These are phyloP conservation scores for Mesorhabditis sp. DNA, from an alignment of 2,888 invertebrate genomes.

Conservation along the genomic window DNA sequence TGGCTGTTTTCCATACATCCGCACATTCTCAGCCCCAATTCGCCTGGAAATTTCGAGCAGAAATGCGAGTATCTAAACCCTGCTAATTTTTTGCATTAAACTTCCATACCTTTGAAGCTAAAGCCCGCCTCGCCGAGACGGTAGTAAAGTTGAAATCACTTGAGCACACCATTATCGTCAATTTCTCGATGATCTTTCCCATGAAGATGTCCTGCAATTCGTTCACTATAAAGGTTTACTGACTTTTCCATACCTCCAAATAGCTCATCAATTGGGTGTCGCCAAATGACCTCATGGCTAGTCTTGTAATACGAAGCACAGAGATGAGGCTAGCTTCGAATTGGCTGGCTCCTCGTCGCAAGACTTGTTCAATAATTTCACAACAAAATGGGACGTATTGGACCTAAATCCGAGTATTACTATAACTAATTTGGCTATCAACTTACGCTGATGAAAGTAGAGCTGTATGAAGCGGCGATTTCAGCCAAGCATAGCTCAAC, in stretches of 20 bases:
- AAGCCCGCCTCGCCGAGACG: constrained; percentile 53
- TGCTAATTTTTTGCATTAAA: neutral
- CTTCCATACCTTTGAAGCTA: constrained; percentile 10
- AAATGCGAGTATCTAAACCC: constrained; percentile 16
- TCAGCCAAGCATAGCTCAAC: constrained; percentile 86
- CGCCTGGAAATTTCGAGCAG: constrained; percentile 63
- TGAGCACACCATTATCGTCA: constrained; percentile 76
- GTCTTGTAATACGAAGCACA: constrained; percentile 75
- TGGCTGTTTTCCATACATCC: constrained; percentile 39
- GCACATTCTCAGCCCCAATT: constrained; percentile 63
- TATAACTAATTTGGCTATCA: neutral
- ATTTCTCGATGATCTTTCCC: constrained; percentile 77
- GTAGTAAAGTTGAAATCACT: constrained; percentile 77
- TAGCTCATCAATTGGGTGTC: constrained; percentile 83
- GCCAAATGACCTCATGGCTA: constrained; percentile 76
- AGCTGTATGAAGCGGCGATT: constrained; percentile 81
- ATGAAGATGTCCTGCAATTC: constrained; percentile 76
- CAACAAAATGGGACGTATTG: constrained; percentile 87
- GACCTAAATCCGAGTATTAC: constrained; percentile 10
- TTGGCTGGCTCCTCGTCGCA: constrained; percentile 75
- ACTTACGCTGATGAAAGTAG: constrained; percentile 72
- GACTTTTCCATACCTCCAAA: constrained; percentile 68
- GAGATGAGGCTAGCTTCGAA: constrained; percentile 85
- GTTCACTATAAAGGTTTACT: constrained; percentile 6
- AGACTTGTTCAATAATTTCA: constrained; percentile 74